Evolutionary conservation across 2,113 vertebrate genomes (phyloP), one percentile per base, ranked within the genome.

Genomic region (Rhineura floridana): DNA sequence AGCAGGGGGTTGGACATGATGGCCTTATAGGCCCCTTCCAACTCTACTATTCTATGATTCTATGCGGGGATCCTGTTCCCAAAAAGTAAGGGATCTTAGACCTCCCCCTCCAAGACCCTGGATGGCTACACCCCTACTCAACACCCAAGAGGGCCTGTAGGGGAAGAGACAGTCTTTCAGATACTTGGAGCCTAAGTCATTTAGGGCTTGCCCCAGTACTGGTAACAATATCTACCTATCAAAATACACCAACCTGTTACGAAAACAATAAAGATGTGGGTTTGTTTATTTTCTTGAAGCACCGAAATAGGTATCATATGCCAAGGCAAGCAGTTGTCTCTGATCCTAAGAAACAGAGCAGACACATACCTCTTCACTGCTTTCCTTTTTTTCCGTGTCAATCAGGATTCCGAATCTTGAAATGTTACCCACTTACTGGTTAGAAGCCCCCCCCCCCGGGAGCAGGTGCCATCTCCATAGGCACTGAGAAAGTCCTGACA

Each of bases 401-500:
- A 94, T 97, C 96, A 97, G 94, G 90, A 95, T 96, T 96, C 95
- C 95, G 93, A 94, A 96, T 97, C 96, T 92, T 93, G 95, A 96
- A 96, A 97, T 96, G 96, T 96, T 95, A 95, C 95, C 95, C 95
- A 96, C 95, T 97, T 96, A 92, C 94, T 96, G 96, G 96, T 95
- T 97, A 94, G 96, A 95, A 97, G 96, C 94, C 95, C 23, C 95
- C 92, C 95, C 97, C 96, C 88, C 95, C 96, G 97, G 97, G 97
- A 97, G 94, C 93, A 95, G 96, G 96, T 97, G 97, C 97, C 97
- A 97, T 96, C 95, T 96, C 97, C 97, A 96, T 96, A 96, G 96
- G 96, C 96, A 95, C 95, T 87, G 95, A 96, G 95, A 95, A 96
- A 97, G 96, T 91, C 96, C 97, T 97, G 97, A 97, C 97, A 97